Conservation (phyloP, 2,888 invertebrate genomes). For the Pollenia amentaria region DNA sequence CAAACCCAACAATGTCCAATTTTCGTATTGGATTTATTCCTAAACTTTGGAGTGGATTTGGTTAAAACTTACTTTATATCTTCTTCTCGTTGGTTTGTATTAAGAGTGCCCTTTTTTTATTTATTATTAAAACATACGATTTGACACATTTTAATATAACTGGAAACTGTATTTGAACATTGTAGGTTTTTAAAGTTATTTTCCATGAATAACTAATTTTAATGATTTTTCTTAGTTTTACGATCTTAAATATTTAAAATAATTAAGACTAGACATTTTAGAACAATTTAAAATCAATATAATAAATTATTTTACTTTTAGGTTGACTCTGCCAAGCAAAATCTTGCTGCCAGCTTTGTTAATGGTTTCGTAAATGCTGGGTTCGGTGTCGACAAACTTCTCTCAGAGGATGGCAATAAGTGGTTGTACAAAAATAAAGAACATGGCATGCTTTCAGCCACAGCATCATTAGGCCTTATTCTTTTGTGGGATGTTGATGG, state of each 20-base stretch:
- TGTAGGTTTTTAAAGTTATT: too few species aligned
- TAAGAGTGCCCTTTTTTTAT: too few species aligned
- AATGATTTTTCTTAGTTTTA: not conserved
- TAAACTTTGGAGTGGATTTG: too few species aligned
- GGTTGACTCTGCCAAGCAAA: constrained; percentile 97
- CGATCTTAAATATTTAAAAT: not conserved
- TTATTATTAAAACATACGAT: too few species aligned
- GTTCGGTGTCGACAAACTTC: constrained; percentile 97
- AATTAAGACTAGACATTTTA: not conserved
- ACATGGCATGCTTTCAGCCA: constrained; percentile 98
- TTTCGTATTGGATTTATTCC: too few species aligned
- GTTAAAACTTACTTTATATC: too few species aligned
- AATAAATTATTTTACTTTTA: constrained; percentile 58
- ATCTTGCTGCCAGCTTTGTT: constrained; percentile 98
- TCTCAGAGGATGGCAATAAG: constrained; percentile 92
- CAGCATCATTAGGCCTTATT: constrained; percentile 97
- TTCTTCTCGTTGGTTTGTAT: too few species aligned
- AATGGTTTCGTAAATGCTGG: constrained; percentile 99
- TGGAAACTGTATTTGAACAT: too few species aligned
- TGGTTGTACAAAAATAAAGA: constrained; percentile 99
- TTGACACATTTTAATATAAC: too few species aligned
- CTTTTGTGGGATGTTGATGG: constrained; percentile 99
- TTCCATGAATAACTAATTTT: too few species aligned
- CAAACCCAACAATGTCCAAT: too few species aligned
- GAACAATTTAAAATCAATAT: not conserved